Percentiles rank a stretch among this genome's conserved stretches.
These are phyloP conservation scores for Centropus unirufus DNA, from an alignment of 2,113 vertebrate species.

Conservation along the genomic window DNA sequence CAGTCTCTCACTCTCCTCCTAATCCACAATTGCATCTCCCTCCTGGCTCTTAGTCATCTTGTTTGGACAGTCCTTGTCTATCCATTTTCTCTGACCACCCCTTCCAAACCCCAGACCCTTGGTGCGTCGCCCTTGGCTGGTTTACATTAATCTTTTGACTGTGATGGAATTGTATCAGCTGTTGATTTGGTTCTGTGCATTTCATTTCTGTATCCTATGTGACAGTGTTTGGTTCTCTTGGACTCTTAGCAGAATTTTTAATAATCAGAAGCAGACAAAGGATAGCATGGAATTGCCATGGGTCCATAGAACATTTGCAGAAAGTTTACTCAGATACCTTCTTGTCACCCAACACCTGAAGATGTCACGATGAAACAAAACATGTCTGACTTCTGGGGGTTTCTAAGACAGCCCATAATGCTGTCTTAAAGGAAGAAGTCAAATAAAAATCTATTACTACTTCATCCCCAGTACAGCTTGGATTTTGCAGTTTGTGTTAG, in stretches of 20 bases:
- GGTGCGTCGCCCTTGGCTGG: neutral
- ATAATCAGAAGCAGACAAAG: slow-evolving; percentile 16
- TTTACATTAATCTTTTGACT: slow-evolving; percentile 11
- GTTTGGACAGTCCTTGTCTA: neutral
- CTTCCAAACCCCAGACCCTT: neutral
- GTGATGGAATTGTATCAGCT: slow-evolving; percentile 2
- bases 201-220: neutral
- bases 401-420: neutral
- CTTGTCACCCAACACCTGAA: neutral
- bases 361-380: neutral
- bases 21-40: neutral
- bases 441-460: neutral
- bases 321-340: neutral
- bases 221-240: slow-evolving; percentile 26
- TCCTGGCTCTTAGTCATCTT: neutral
- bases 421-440: neutral
- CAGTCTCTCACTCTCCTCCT: neutral
- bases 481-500: neutral
- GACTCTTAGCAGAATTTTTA: slow-evolving; percentile 20
- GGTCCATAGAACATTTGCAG: slow-evolving; percentile 10
- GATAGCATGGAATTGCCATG: neutral
- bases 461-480: neutral
- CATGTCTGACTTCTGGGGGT: neutral
- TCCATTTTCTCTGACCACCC: neutral
- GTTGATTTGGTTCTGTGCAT: slow-evolving; percentile 15